phyloP scores from a whole-genome alignment of 2,888 invertebrate genomes.

The Nezara viridula region DNA sequence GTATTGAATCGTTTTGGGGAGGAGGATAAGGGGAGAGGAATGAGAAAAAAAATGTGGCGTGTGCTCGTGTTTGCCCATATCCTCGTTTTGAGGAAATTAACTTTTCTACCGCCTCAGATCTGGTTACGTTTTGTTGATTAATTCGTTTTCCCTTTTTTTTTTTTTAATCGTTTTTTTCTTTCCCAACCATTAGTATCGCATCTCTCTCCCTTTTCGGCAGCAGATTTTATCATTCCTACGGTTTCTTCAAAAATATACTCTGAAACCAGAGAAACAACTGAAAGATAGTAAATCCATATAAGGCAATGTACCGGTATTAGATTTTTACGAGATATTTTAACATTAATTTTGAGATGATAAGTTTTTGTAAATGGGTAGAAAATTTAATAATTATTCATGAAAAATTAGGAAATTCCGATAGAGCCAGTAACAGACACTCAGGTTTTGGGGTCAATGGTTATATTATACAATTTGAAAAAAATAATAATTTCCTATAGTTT shows the following conservation, averaged over 20 bases:
- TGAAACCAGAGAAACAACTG: background rate
- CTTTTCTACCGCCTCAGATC: constrained; percentile 55
- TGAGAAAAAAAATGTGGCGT: background rate
- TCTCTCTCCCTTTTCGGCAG: background rate
- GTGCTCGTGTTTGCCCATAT: constrained; percentile 44
- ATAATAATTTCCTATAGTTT: too few species aligned
- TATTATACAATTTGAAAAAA: too few species aligned
- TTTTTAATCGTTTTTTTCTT: constrained; percentile 45
- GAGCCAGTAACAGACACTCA: too few species aligned
- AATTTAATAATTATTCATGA: too few species aligned
- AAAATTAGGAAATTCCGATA: too few species aligned
- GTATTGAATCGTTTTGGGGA: background rate
- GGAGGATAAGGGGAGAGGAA: background rate
- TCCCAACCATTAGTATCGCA: constrained; percentile 17
- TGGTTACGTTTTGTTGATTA: constrained; percentile 59
- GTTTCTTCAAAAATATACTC: constrained; percentile 4
- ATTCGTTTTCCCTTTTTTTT: constrained; percentile 50
- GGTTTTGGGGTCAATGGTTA: too few species aligned
- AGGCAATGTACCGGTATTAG: too few species aligned
- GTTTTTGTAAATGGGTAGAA: too few species aligned
- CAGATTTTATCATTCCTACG: background rate
- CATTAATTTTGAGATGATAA: too few species aligned
- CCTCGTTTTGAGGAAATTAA: constrained; percentile 57
- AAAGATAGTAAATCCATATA: background rate
- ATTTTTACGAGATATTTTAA: too few species aligned